Base-by-base conservation (phyloP, 2,888 invertebrate species). In the Germaria angustata region DNA sequence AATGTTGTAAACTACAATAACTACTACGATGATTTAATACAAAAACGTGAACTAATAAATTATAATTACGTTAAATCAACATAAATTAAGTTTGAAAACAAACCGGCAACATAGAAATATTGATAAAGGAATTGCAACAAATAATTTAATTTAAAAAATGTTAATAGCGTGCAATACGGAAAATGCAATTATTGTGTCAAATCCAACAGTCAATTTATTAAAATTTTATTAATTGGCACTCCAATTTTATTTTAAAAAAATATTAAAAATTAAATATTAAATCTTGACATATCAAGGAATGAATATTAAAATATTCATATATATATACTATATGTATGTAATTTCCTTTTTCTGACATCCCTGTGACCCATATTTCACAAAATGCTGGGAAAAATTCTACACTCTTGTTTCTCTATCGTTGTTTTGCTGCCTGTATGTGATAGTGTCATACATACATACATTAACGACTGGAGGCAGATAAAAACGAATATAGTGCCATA, bases 21-120 rank as follows among this genome's bases (percentile, higher is more conserved):
- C 22, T 57, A 51, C 36, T 51, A 57, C 32, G 9, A 77, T 81
- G 75, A 79, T 79, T 82, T 75, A 82, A 75, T 59, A 69, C 28
- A 32, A 44, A 59, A 82, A 75, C 69, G 71, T 71, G 75, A 32
- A 69, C 75, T 82, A 78, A 75, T 79, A 82, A 82, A 78, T 75
- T 57, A 65, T 69, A 53, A 81, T 69, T 65, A 28, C 36, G 57
- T 78, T 73, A 65, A 78, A 69, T 46, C 1, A 28, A 69, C 55
- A 75, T 81, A 81, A 75, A 78, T 75, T 78, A 13, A 34, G 5
- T 13, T 15, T 51, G 17, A 17, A 36, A 65, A 57, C 9, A 44
- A 55, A 6, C 24, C 13, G 7, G 61, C 46, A 46, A 9, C 11
- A 32, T 51, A 41, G 11, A 49, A 53, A 46, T n/a, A 36, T 24